Conservation (phyloP, 2,797 vertebrate genomes). For the Sebastes taczanowskii region DNA sequence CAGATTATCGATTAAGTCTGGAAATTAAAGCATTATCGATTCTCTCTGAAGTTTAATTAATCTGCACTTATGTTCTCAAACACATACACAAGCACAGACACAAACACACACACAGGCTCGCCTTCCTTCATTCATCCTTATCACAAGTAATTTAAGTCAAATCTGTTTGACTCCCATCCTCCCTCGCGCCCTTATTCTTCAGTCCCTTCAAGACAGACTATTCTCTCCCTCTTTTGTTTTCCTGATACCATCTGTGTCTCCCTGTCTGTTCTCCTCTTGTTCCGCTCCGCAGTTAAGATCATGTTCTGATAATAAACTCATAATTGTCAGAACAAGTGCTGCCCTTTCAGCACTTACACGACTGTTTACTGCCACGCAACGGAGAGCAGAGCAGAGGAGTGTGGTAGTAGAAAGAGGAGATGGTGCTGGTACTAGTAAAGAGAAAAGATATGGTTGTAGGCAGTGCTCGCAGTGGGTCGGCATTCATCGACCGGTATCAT, state of each 20-base stretch:
- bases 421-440: background rate
- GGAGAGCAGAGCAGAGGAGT: background rate
- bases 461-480: too few species aligned
- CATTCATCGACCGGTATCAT: too few species aligned
- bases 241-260: constrained; percentile 56
- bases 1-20: constrained; percentile 59
- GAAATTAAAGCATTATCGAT: constrained; percentile 72
- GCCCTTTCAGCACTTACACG: constrained; percentile 39
- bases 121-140: constrained; percentile 49
- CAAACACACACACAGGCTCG: background rate
- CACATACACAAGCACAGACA: background rate
- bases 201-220: constrained; percentile 34
- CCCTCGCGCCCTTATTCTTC: constrained; percentile 14
- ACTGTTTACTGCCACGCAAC: constrained; percentile 6
- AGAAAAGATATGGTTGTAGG: background rate
- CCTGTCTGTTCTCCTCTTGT: constrained; percentile 36
- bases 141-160: constrained; percentile 66
- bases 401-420: background rate
- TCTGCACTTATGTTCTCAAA: constrained; percentile 67
- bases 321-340: constrained; percentile 51
- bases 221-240: constrained; percentile 42
- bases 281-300: constrained; percentile 52
- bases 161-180: constrained; percentile 42
- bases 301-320: constrained; percentile 62
- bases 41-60: constrained; percentile 79